Evolutionary conservation across 64 coral and sea anemone genomes (phyloP), one percentile per base, ranked within the genome.

Genomic region (Actinia tenebrosa): DNA sequence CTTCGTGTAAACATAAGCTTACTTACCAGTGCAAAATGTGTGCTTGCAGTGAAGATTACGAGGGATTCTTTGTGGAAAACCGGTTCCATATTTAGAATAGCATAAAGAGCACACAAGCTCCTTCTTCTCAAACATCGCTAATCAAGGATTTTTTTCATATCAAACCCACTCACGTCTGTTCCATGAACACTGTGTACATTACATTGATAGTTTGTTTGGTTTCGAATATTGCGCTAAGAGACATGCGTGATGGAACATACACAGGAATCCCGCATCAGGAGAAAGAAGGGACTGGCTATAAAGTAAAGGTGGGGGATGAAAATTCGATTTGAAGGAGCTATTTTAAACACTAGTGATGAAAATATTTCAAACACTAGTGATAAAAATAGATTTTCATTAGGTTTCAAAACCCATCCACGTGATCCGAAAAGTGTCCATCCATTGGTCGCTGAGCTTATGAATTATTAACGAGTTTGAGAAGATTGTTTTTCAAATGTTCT

Each of bases 61-160:
- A 13, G 94, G 94, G 42, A 97, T 97, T 69, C 94, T 89, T 61
- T 97, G 91, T 20, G 94, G 94, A 86, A 90, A 97, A 56, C 94
- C 94, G 13, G 94, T 97, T 19, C 94, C 94, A 55, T 97, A 97
- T 7, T 66, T 90, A 60, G 64, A 90, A 47, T 93, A 97, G 52
- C 94, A 97, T 50, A 97, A 86, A 82, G 91, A 84, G 53, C 94
- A 97, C 64, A 85, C 87, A 50, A 97, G 63, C n/a, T 97, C 91
- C 64, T 75, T 88, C 80, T 90, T 97, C 83, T 97, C 88, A 71
- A 90, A 88, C 94, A 97, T 96, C 13, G 25, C 42, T 45, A 18
- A 82, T 23, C n/a, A 66, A 85, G 44, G 18, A 16, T 47, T 50
- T 50, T 81, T 53, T 50, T 20, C 5, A 5, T 1, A 4, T 53